These are phyloP conservation scores for Ptiloglossa arizonensis DNA, from an alignment of 1,140 invertebrate genomes.

Conservation along the genomic window DNA sequence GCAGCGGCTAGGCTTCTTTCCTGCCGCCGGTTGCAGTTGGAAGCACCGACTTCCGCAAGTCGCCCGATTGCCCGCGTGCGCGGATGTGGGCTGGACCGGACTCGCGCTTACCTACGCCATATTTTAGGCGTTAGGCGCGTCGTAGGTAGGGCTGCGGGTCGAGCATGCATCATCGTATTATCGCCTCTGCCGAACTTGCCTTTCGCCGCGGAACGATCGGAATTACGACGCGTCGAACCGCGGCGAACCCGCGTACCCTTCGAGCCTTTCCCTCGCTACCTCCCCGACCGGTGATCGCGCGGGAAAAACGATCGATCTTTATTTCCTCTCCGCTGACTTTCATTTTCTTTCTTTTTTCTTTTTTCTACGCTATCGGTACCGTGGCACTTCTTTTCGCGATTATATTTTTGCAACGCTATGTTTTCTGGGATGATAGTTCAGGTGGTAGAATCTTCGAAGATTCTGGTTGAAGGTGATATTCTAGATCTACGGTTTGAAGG, in stretches of 20 bases:
- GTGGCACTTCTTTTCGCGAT: no score
- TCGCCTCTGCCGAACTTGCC: slow-evolving; percentile 34
- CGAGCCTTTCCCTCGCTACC: no score
- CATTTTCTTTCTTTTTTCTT: no score
- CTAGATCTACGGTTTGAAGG: no score
- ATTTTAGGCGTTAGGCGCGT: slow-evolving; percentile 63
- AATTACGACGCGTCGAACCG: slow-evolving; percentile 14
- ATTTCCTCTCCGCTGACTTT: no score
- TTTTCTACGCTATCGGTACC: no score
- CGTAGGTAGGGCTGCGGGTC: slow-evolving; percentile 42
- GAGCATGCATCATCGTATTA: slow-evolving; percentile 59
- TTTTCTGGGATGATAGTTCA: no score
- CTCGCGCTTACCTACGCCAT: slow-evolving; percentile 63
- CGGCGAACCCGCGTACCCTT: background rate
- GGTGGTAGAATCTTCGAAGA: no score
- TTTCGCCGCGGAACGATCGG: slow-evolving; percentile 16
- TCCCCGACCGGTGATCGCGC: no score
- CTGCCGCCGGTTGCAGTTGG: slow-evolving; percentile 63
- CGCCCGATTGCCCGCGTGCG: slow-evolving; percentile 9
- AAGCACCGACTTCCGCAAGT: slow-evolving; percentile 74
- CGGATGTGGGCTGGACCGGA: slow-evolving; percentile 72
- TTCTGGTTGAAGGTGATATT: no score
- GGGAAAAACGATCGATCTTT: no score
- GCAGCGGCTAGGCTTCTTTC: slow-evolving; percentile 62
- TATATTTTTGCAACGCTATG: no score